Conservation (phyloP, 1,140 invertebrate genomes). For the Polypedilum vanderplanki region DNA sequence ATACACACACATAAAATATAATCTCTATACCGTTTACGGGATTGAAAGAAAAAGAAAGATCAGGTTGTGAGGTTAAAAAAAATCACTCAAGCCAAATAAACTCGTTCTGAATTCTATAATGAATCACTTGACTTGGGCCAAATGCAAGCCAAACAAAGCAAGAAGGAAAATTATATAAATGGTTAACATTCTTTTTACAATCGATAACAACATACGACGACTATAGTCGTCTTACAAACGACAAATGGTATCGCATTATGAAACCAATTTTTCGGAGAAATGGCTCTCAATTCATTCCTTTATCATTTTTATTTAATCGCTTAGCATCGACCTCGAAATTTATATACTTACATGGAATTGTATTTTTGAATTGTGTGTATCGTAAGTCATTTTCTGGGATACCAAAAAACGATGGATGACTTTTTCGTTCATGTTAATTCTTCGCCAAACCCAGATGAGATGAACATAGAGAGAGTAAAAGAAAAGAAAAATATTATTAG, state of each 20-base stretch:
- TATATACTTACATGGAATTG: not conserved
- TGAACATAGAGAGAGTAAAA: too few species aligned
- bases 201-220: not conserved
- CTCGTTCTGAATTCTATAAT: too few species aligned
- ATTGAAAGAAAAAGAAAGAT: too few species aligned
- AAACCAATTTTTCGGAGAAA: not conserved
- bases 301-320: not conserved
- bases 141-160: too few species aligned
- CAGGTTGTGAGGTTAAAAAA: too few species aligned
- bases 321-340: not conserved
- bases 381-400: not conserved
- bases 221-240: not conserved
- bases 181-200: too few species aligned
- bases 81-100: too few species aligned
- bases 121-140: too few species aligned
- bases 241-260: slow-evolving; percentile 12
- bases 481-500: too few species aligned
- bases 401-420: not conserved
- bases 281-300: not conserved
- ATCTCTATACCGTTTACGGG: too few species aligned
- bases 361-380: not conserved
- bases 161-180: too few species aligned
- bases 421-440: slow-evolving; percentile 14
- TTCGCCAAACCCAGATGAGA: not conserved
- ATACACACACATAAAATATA: too few species aligned